phyloP scores from a whole-genome alignment of 2,888 invertebrate genomes.

The Drosophila koepferae region DNA sequence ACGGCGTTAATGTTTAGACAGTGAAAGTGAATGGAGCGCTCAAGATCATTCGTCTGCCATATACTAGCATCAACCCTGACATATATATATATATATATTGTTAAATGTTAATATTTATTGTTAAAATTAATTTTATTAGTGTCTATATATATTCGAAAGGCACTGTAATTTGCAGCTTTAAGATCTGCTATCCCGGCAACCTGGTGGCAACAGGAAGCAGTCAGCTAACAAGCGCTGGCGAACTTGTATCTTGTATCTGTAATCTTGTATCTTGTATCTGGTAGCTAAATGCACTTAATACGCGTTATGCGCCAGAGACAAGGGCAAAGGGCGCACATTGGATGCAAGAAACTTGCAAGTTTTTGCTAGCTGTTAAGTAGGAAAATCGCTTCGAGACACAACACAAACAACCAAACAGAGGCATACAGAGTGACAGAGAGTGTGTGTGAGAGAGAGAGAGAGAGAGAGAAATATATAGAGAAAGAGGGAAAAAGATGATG shows the following conservation, averaged over 20 bases:
- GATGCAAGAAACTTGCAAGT: slow-evolving; percentile 68
- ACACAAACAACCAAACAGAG: slow-evolving; percentile 18
- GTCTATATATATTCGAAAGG: not conserved
- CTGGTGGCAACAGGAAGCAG: slow-evolving; percentile 43
- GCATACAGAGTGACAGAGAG: not conserved
- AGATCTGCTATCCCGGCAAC: slow-evolving; percentile 30
- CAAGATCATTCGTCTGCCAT: no score
- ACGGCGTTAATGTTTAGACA: no score
- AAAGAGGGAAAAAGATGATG: not conserved
- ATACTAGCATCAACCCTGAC: no score
- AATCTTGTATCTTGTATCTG: slow-evolving; percentile 47
- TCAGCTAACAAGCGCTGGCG: slow-evolving; percentile 49
- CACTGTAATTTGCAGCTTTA: slow-evolving; percentile 36
- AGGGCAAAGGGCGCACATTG: slow-evolving; percentile 21
- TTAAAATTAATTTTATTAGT: no score
- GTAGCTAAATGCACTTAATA: slow-evolving; percentile 62
- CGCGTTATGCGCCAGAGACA: slow-evolving; percentile 53
- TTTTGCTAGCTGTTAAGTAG: slow-evolving; percentile 69
- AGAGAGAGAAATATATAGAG: not conserved
- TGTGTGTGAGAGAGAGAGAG: not conserved
- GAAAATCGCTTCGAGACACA: slow-evolving; percentile 73
- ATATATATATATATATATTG: no score
- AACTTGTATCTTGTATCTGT: slow-evolving; percentile 43
- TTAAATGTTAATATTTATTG: no score
- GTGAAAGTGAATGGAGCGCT: no score